These are phyloP conservation scores for Pocillopora verrucosa DNA, from an alignment of 64 coral and sea anemone species.

Conservation along the genomic window DNA sequence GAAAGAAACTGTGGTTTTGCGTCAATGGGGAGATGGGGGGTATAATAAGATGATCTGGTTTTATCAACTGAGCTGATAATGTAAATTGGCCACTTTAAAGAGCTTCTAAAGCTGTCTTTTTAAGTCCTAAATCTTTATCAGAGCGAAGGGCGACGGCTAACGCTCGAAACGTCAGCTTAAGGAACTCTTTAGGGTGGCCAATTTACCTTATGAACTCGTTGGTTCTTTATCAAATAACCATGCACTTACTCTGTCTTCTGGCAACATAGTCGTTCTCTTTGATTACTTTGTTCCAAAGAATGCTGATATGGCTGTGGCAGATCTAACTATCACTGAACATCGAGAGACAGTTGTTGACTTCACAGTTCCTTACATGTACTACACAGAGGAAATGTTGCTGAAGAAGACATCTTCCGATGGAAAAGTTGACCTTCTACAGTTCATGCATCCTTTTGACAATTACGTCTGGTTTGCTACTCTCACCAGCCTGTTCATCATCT, in stretches of 20 bases:
- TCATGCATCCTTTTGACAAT: slow-evolving; percentile 53
- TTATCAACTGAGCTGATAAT: no score
- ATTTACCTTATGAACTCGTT: no score
- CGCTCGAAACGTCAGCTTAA: no score
- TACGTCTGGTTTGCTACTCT: slow-evolving; percentile 54
- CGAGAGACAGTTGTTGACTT: slow-evolving; percentile 56
- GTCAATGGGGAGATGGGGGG: no score
- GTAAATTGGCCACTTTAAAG: no score
- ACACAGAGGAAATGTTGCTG: slow-evolving; percentile 59
- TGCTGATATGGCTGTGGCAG: slow-evolving; percentile 41
- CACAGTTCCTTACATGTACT: slow-evolving; percentile 55
- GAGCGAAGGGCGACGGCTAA: no score
- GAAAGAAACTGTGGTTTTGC: no score
- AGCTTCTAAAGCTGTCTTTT: no score
- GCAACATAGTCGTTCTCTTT: neutral
- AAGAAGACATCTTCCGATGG: slow-evolving; percentile 15
- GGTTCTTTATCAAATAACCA: neutral
- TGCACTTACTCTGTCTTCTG: neutral
- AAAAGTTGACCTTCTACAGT: slow-evolving; percentile 13
- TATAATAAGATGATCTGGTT: no score
- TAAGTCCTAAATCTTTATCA: no score
- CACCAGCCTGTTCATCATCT: slow-evolving; percentile 11
- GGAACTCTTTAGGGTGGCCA: no score
- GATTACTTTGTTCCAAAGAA: neutral
- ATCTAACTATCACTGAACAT: slow-evolving; percentile 31